Base-by-base conservation (phyloP, 2,888 invertebrate species). In the Ellobium chinense region DNA sequence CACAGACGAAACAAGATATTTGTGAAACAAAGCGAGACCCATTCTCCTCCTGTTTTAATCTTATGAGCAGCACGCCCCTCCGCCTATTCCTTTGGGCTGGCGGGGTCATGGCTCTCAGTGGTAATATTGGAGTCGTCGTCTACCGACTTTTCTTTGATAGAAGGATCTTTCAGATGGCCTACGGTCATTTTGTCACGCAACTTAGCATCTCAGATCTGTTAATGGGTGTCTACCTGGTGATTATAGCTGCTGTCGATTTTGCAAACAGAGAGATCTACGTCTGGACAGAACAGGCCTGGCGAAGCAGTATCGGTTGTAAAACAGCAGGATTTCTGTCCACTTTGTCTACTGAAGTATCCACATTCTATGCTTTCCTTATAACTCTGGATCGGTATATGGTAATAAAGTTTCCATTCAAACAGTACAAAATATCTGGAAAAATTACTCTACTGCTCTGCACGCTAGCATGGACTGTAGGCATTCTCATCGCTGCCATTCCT, bases 331-430 rank as follows among this genome's bases (percentile, higher is more conserved):
- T 82, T 24, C 46, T 88, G 24, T 78, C 87, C 1, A 85, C 86
- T 0, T 7, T 87, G 29, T 95, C 95, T 78, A 95, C 94, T 81
- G 95, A 95, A 90, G 94, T 95, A 3, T 95, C 95, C 0, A 95
- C 95, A 1, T 89, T 95, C 82, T 94, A 95, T 68, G 92, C 95
- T 21, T 94, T 94, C 0, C 86, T 95, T 81, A 95, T 95, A 78
- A 95, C 95, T 0, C 94, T 95, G 92, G 95, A 95, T 89, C 94
- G 95, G 18, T 94, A 95, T 85, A 93, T 95, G 83, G 95, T 95
- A 0, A 95, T 95, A 34, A 94, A 94, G n/a, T 93, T 94, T 83
- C 95, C 95, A 21, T 91, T 95, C 72, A 94, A 84, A 3, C 80
- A 76, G n/a, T 3, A 66, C 9, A 76, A 36, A 36, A 36, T 76